Evolutionary conservation across 2,113 vertebrate species (phyloP), one percentile per base, ranked within the genome.

Genomic region (Syngnathus typhle): DNA sequence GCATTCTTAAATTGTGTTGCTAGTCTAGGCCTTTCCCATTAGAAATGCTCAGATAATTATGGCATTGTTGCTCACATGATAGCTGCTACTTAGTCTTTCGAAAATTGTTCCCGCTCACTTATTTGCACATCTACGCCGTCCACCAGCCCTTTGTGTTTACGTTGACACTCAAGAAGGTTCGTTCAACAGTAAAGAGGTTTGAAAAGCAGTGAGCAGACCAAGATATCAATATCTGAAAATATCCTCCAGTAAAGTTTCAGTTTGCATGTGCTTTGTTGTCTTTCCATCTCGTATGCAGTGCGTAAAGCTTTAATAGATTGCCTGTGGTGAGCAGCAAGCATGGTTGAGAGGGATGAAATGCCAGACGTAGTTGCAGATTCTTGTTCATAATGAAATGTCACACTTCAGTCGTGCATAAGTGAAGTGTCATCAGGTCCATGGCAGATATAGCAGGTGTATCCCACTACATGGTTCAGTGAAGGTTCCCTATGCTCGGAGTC

Each of bases 281-380:
- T 10, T 73, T 41, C 70, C 46, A 67, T 61, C 60, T 67, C 69
- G 54, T 70, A 52, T 65, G 59, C 52, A 43, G 19, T 58, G 72
- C 51, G 72, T 74, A 80, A 78, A 72, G 81, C 72, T 61, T 60
- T 65, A 64, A 73, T 72, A 77, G 69, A 54, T 61, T 75, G 81
- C 70, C 65, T 62, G 5, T 10, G 46, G 70, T 72, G 60, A 63
- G 64, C 38, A 73, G 61, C 49, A 58, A 54, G 64, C 71, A 51
- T 87, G 74, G 68, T 68, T 85, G 47, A 63, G 64, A 85, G 70
- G 81, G 27, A 47, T 74, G 75, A 77, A 75, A 89, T 91, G 67
- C 89, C 88, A 82, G 75, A 58, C 85, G 80, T 85, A 80, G 79
- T 77, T 87, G 73, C 75, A 86, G 77, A 91, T 89, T 89, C 82